These are phyloP conservation scores for Agrotis ipsilon DNA, from an alignment of 2,888 invertebrate species.

Conservation along the genomic window DNA sequence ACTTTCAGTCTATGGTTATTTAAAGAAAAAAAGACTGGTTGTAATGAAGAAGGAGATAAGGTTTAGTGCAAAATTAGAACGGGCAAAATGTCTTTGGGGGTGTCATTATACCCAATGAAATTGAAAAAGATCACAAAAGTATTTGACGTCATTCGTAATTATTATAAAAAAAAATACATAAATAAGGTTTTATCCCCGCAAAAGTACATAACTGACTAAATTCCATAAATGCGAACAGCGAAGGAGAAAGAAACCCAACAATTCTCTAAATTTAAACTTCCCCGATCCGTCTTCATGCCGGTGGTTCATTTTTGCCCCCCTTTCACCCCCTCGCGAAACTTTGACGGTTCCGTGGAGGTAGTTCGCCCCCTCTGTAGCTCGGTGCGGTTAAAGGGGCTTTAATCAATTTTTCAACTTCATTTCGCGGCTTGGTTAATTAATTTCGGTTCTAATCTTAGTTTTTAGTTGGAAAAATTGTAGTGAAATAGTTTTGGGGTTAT, in stretches of 20 bases:
- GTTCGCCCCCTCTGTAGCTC: conserved; percentile 71
- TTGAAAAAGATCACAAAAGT: too few species aligned
- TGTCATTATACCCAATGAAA: too few species aligned
- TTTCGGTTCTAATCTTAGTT: conserved; percentile 68
- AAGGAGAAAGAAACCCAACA: conserved; percentile 60
- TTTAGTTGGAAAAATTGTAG: conserved; percentile 51
- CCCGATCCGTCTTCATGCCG: conserved; percentile 78
- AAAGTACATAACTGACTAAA: not conserved
- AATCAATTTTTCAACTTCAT: conserved; percentile 88
- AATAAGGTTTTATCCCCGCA: too few species aligned
- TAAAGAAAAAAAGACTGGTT: too few species aligned
- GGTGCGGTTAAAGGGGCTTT: conserved; percentile 80
- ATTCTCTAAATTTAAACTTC: conserved; percentile 80
- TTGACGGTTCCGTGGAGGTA: conserved; percentile 78
- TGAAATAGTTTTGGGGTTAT: conserved; percentile 15
- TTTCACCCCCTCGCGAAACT: conserved; percentile 76
- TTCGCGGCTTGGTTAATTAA: conserved; percentile 78
- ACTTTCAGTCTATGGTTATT: too few species aligned
- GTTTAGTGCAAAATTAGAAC: too few species aligned
- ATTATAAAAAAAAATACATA: too few species aligned
- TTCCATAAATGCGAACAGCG: conserved; percentile 31
- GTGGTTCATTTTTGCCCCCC: conserved; percentile 78
- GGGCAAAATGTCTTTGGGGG: too few species aligned
- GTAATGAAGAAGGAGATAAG: too few species aligned
- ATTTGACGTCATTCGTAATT: too few species aligned